Conservation (phyloP, 1,140 invertebrate genomes). For the Zaprionus nigranus region DNA sequence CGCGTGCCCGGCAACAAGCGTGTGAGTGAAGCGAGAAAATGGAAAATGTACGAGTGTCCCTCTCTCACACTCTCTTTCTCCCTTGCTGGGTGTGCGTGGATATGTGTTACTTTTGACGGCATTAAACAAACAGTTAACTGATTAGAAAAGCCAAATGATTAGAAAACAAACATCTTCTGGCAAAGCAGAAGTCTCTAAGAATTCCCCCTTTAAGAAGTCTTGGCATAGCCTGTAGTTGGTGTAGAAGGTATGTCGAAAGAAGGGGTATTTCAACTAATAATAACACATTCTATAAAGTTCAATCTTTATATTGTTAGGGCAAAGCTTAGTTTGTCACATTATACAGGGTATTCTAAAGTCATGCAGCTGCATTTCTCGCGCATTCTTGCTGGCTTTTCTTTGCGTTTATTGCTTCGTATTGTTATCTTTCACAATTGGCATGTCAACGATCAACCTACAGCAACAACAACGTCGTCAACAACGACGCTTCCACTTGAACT, state of each 20-base stretch:
- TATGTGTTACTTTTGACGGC: constrained; percentile 73
- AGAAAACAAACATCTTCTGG: constrained; percentile 32
- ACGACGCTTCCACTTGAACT: constrained; percentile 21
- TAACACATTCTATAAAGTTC: too few relatives aligned
- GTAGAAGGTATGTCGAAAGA: neutral
- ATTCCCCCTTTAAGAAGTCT: neutral
- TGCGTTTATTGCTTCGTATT: constrained; percentile 6
- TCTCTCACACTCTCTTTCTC: neutral
- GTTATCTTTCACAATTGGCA: constrained; percentile 42
- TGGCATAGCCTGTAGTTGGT: neutral
- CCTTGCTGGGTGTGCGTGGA: constrained; percentile 17
- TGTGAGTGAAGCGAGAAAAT: constrained; percentile 22
- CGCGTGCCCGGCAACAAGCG: constrained; percentile 22
- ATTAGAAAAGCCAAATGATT: constrained; percentile 49
- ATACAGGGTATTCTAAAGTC: neutral
- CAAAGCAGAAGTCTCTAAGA: too few relatives aligned
- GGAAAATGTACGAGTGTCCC: neutral
- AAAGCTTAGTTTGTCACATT: neutral
- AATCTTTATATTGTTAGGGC: too few relatives aligned
- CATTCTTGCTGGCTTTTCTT: neutral
- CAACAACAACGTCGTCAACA: constrained; percentile 9
- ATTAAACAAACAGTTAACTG: constrained; percentile 59
- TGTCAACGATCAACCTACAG: constrained; percentile 37
- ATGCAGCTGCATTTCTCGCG: neutral
- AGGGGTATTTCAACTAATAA: too few relatives aligned